Conservation (phyloP, 2,797 vertebrate genomes). For the Anguilla obscura region DNA sequence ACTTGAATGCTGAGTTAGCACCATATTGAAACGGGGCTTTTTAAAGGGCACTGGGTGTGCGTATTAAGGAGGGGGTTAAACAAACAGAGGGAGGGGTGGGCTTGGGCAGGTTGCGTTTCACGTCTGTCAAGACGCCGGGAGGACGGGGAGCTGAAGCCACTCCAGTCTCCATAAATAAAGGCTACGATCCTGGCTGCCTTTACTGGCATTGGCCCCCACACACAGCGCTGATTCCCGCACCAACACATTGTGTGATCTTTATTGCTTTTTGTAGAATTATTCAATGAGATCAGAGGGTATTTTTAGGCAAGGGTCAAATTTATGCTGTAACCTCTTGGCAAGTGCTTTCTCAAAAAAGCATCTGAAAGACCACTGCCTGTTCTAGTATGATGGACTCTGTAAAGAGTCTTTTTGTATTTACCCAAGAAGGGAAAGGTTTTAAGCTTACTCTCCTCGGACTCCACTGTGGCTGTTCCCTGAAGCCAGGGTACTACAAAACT, state of each 20-base stretch:
- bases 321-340: not conserved
- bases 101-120: conserved; percentile 19
- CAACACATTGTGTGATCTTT: not conserved
- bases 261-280: not conserved
- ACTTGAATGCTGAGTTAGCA: conserved; percentile 22
- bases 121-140: not conserved
- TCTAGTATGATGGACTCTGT: not conserved
- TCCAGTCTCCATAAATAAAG: not conserved
- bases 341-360: not conserved
- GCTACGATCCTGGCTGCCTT: not conserved
- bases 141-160: conserved; percentile 55
- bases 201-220: not conserved
- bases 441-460: not conserved
- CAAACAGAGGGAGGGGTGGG: conserved; percentile 60
- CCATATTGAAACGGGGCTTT: conserved; percentile 56
- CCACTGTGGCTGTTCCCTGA: not conserved
- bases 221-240: not conserved
- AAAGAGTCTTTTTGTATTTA: conserved; percentile 11
- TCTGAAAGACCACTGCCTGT: not conserved
- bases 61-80: conserved; percentile 72
- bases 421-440: not conserved
- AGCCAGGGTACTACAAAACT: not conserved
- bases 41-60: conserved; percentile 53
- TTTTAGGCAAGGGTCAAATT: not conserved
- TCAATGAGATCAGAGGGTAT: not conserved